phyloP scores from a whole-genome alignment of 2,113 vertebrate species.

The Chunga burmeisteri region DNA sequence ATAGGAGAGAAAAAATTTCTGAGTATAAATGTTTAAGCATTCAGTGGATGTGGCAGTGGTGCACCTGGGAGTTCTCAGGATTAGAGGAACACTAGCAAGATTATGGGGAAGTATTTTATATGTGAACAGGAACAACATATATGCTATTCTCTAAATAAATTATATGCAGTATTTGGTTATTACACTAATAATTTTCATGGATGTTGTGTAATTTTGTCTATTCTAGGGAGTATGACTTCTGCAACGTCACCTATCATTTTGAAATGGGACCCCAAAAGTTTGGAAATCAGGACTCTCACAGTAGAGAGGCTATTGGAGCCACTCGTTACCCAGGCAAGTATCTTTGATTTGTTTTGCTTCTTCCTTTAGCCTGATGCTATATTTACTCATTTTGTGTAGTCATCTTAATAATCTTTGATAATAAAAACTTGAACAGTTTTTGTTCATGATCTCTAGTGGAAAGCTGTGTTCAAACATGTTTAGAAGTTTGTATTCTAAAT shows the following conservation, averaged over 20 bases:
- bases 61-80: background rate
- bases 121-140: background rate
- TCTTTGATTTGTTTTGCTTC: background rate
- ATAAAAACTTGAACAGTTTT: background rate
- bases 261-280: slow-evolving; percentile 99
- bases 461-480: background rate
- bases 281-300: slow-evolving; percentile 96
- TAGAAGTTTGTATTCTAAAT: slow-evolving; percentile 8
- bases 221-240: slow-evolving; percentile 81
- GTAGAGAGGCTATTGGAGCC: slow-evolving; percentile 95
- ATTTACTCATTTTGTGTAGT: background rate
- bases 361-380: background rate
- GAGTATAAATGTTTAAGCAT: background rate
- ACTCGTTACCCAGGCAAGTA: slow-evolving; percentile 92
- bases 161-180: background rate
- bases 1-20: background rate
- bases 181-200: background rate
- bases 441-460: background rate
- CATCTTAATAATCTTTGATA: background rate
- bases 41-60: background rate
- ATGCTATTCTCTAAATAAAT: background rate
- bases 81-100: background rate
- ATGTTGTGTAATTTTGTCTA: background rate
- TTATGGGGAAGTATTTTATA: background rate
- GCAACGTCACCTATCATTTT: slow-evolving; percentile 95